These are phyloP conservation scores for Aspidiotus destructor DNA, from an alignment of 2,888 invertebrate species.

Conservation along the genomic window DNA sequence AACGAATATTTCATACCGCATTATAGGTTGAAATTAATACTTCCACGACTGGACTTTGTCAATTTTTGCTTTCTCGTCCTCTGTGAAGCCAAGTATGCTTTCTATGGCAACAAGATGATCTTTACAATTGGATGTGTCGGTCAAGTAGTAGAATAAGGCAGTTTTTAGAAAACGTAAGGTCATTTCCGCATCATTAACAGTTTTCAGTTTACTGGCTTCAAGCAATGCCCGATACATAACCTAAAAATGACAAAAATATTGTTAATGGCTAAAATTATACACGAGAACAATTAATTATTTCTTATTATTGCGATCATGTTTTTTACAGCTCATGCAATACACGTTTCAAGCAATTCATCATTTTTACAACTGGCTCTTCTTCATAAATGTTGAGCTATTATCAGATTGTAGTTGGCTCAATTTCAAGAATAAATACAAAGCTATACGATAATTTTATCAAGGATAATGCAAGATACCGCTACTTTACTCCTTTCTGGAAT, in stretches of 20 bases:
- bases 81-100: slow-evolving; percentile 80
- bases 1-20: too few relatives aligned
- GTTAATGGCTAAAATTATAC: slow-evolving; percentile 3
- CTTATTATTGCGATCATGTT: too few relatives aligned
- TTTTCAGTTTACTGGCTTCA: slow-evolving; percentile 46
- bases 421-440: too few relatives aligned
- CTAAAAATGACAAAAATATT: slow-evolving; percentile 45
- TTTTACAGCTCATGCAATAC: too few relatives aligned
- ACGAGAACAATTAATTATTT: too few relatives aligned
- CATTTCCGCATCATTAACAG: slow-evolving; percentile 76
- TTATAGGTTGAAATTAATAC: slow-evolving; percentile 8
- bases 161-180: slow-evolving; percentile 86
- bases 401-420: too few relatives aligned
- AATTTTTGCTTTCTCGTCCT: slow-evolving; percentile 68
- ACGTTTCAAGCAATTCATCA: too few relatives aligned
- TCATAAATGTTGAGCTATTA: too few relatives aligned
- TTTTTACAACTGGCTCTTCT: too few relatives aligned
- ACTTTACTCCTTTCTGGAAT: too few relatives aligned
- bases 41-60: slow-evolving; percentile 46
- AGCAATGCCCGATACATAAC: slow-evolving; percentile 73
- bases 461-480: too few relatives aligned
- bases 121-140: slow-evolving; percentile 78
- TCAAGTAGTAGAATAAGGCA: slow-evolving; percentile 83
- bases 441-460: too few relatives aligned
- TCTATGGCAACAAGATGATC: slow-evolving; percentile 83